Evolutionary conservation across 2,797 vertebrate genomes (phyloP).

Genomic region (Sebastes dallii): DNA sequence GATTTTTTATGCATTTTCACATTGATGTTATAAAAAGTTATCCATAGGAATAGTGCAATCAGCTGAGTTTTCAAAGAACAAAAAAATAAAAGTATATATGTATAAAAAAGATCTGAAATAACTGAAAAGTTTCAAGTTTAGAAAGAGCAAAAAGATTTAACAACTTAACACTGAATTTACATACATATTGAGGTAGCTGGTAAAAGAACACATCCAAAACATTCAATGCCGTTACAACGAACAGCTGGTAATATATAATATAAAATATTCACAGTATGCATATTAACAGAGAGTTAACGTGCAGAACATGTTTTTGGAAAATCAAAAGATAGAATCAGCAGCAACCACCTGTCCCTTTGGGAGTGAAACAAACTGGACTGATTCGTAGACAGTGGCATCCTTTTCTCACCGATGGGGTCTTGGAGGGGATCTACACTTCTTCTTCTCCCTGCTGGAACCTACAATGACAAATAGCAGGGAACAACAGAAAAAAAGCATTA

Average conservation of each 20-base stretch:
- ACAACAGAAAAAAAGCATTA: background rate
- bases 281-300: background rate
- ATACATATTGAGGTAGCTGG: background rate
- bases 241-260: background rate
- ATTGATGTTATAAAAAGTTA: background rate
- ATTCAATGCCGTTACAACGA: background rate
- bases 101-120: background rate
- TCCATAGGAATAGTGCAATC: background rate
- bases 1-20: background rate
- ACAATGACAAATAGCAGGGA: background rate
- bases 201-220: background rate
- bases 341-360: background rate
- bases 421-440: background rate
- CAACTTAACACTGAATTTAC: background rate
- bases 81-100: background rate
- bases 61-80: background rate
- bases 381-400: fast-evolving
- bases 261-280: background rate
- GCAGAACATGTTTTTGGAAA: background rate
- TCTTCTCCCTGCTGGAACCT: background rate
- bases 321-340: background rate
- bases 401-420: background rate
- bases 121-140: background rate
- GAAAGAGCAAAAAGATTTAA: too few species aligned
- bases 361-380: background rate